Base-by-base conservation (phyloP, 2,888 invertebrate genomes). In the Meteorus colon region DNA sequence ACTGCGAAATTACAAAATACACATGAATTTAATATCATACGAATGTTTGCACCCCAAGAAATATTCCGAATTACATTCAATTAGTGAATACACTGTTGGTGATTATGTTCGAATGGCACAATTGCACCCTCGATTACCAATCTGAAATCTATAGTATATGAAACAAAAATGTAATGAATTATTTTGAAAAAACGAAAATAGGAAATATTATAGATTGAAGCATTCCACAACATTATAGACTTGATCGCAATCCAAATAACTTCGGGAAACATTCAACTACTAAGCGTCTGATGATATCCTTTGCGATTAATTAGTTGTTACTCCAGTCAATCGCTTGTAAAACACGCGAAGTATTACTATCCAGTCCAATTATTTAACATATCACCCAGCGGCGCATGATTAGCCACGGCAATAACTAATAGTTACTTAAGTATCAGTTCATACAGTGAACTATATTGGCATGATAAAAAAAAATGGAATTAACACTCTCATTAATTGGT, bases 271-370 rank as follows among this genome's bases (percentile, higher is more conserved):
- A 24, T 37, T 12, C 48, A 45, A 16, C 14, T 24, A 45, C 29
- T 51, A n/a, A 48, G 27, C 24, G 62, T 68, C 31, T 62, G 45
- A 74, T 70, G 29, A 55, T 69, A 51, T 62, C 70, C 41, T 65
- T 29, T 37, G 63, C 48, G 74, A 48, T 2, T 55, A 70, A 75
- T 70, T 55, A 75, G 70, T 75, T 70, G 37, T 51, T 65, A 69
- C 74, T 70, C 65, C n/a, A 51, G 68, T 41, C 31, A 55, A 75
- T 63, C 41, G 65, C 55, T 10, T 10, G 19, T 6, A 24, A 55
- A 24, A 8, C 55, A 19, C 8, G 19, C 4, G 4, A 8, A 19
- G 6, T 12, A 19, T 19, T 19, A 55, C 19, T 55, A 19, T 48
- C 55, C 19, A 24, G 24, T 55, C 55, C 65, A 55, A 66, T 73